phyloP scores from a whole-genome alignment of 2,113 vertebrate species.

The Perca flavescens region DNA sequence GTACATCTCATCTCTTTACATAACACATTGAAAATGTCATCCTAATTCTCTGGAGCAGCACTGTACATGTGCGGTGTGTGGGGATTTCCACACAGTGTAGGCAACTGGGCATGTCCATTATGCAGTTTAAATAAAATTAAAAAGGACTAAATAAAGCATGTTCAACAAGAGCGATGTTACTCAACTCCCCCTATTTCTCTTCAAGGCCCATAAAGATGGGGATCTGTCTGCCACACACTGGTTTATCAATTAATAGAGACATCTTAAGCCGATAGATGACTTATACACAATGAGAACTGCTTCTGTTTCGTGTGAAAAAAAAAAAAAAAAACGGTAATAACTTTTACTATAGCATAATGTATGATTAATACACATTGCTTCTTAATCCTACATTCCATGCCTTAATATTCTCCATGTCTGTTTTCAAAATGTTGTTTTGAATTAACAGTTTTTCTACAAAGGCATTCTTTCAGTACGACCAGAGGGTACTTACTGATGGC shows the following conservation, averaged over 20 bases:
- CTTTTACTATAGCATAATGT: too few species aligned
- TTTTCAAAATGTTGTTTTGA: too few species aligned
- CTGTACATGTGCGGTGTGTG: neutral
- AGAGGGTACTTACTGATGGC: conserved; percentile 25
- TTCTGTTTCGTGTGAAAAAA: too few species aligned
- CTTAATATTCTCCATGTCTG: too few species aligned
- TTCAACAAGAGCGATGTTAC: conserved; percentile 23
- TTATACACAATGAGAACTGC: conserved; percentile 29
- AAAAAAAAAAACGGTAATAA: too few species aligned
- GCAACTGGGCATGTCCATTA: neutral
- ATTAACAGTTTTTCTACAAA: conserved; percentile 62
- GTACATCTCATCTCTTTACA: neutral
- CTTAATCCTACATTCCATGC: too few species aligned
- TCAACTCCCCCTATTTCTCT: neutral
- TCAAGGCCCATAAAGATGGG: conserved; percentile 17
- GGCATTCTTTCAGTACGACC: conserved; percentile 54
- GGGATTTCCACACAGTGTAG: conserved; percentile 3
- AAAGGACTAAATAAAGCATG: conserved; percentile 15
- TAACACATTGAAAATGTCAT: neutral
- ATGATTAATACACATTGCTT: too few species aligned
- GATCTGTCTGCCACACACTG: conserved; percentile 34
- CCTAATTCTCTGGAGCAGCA: neutral
- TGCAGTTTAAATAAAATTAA: neutral
- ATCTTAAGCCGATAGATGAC: conserved; percentile 47
- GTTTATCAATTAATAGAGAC: conserved; percentile 44